Evolutionary conservation across 2,888 invertebrate species (phyloP), one percentile per base, ranked within the genome.

Genomic region (Tortrix viridana): DNA sequence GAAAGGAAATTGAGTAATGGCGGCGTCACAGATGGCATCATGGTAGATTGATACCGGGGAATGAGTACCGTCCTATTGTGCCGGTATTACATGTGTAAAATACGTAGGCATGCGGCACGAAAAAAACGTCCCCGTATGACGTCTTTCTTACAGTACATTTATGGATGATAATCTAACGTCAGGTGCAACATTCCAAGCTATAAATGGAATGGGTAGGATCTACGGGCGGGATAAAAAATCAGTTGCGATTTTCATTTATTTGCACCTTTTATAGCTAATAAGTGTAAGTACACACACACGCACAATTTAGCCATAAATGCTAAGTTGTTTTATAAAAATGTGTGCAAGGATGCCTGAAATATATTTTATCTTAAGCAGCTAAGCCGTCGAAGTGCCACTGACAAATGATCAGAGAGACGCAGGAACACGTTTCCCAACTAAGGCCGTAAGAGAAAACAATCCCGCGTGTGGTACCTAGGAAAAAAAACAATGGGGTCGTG

Each of bases 21-120:
- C 79, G 71, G 80, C 85, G 89, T 89, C 91, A 87, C 89, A 89
- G 92, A 89, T 90, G 92, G 91, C 89, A 89, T 90, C 88, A 89
- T 82, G 85, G 82, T 83, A 86, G 90, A 92, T 89, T 91, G 92
- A 92, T 91, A 89, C 86, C 86, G 79, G 75, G 81, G 86, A 88
- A 88, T 87, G 84, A 86, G 82, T 81, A 79, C 73, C 77, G 79
- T 80, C 78, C 85, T 85, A 85, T 86, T 87, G 88, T 86, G 80
- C 72, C 70, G 68, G 75, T 67, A n/a, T n/a, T n/a, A 66, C 73
- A 70, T 68, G 71, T 71, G 72, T 66, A 71, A 71, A 73, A 61
- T 61, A 53, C 58, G 46, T 60, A 50, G 43, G 50, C 46, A 22
- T 26, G 22, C 61, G 48, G 53, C 22, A 53, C 38, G 38, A 61